Evolutionary conservation across 2,888 invertebrate species (phyloP).

Genomic region (Agriopis leucophaearia): DNA sequence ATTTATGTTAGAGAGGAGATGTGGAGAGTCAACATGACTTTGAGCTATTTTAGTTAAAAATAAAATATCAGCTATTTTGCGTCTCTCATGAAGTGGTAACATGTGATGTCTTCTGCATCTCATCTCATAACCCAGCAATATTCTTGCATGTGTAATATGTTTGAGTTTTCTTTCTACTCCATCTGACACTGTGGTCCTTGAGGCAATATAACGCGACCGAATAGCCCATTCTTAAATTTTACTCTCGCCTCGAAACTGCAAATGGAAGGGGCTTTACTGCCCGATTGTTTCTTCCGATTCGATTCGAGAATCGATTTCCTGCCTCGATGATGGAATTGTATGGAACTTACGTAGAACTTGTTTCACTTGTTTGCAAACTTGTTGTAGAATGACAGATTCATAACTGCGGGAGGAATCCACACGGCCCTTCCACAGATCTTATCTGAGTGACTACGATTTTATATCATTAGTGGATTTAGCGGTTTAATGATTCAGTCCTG

Average conservation of each 20-base stretch:
- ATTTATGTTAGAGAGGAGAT: too few species aligned
- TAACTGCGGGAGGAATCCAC: not conserved
- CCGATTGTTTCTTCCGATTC: constrained; percentile 11
- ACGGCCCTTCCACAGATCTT: too few species aligned
- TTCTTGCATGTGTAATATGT: too few species aligned
- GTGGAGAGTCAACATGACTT: too few species aligned
- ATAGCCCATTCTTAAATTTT: constrained; percentile 18
- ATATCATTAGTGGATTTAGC: too few species aligned
- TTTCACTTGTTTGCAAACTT: not conserved
- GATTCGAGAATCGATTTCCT: constrained; percentile 22
- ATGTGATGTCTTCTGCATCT: too few species aligned
- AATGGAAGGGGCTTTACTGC: constrained; percentile 16
- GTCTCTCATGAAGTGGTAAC: too few species aligned
- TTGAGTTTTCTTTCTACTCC: not conserved
- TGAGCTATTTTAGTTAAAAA: too few species aligned
- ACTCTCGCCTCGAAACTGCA: constrained; percentile 16
- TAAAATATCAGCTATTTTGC: too few species aligned
- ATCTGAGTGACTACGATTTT: too few species aligned
- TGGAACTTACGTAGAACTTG: not conserved
- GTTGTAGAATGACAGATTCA: not conserved
- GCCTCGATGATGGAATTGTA: constrained; percentile 7
- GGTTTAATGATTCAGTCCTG: too few species aligned
- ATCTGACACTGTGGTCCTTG: not conserved
- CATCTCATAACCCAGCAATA: too few species aligned
- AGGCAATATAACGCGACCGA: not conserved